Evolutionary conservation across 2,888 invertebrate species (phyloP), one percentile per base, ranked within the genome.

Genomic region (Andrena trimmerana): DNA sequence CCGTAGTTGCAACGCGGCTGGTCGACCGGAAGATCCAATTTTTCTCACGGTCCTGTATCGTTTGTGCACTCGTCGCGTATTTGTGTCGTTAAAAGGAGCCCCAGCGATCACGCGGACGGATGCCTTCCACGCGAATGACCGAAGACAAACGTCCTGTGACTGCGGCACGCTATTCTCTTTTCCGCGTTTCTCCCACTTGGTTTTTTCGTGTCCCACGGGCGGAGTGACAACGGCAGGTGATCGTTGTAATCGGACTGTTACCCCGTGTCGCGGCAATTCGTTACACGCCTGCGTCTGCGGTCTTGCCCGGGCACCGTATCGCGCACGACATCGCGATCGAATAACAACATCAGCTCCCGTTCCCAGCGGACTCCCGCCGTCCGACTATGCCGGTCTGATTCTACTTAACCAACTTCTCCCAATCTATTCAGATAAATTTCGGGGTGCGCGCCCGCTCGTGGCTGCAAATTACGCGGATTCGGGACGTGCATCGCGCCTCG

Each of bases 11-110:
- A 65, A 74, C 60, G 65, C 13, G 29, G 52, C 70, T 36, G 73
- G 54, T 67, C 78, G 48, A 73, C 84, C 73, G 73, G 78, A 81
- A 81, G 86, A 78, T 84, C 76, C 86, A 78, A 86, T 86, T 86
- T 86, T 86, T 86, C 84, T 80, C 59, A 70, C 57, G 57, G 75
- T 62, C 4, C 27, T 50, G 63, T 59, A 57, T 69, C 74, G 71
- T 75, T 69, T 70, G 77, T 69, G 54, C 52, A 36, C 70, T 66
- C 13, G 70, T 71, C 76, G 70, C 71, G 68, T 77, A 65, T 72
- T 65, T 36, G 6, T 10, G 62, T 60, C 42, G 54, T 73, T 62
- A 70, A 76, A 73, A 68, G 62, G 29, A 42, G 16, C 24, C 52
- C 7, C 54, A 48, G 48, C 48, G 59, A 67, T 54, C 62, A 82